Evolutionary conservation across 2,888 invertebrate genomes (phyloP).

Genomic region (Helobdella robusta): DNA sequence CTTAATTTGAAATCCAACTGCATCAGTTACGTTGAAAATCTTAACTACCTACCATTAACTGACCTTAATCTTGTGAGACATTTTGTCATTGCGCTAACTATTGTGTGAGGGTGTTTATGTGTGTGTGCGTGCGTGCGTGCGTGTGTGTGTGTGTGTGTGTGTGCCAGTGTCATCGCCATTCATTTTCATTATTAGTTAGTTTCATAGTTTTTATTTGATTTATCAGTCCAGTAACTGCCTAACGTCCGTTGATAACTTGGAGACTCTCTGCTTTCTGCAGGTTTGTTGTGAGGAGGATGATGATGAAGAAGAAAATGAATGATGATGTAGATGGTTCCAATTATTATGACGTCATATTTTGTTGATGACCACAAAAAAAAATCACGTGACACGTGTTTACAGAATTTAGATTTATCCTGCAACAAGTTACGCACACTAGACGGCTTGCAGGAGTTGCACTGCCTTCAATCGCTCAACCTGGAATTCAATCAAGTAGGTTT

Average conservation of each 20-base stretch:
- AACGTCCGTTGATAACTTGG: background rate
- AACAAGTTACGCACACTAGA: background rate
- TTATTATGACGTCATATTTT: too few relatives aligned
- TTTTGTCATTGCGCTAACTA: background rate
- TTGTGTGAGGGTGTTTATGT: background rate
- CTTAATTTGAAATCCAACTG: background rate
- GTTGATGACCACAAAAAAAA: too few relatives aligned
- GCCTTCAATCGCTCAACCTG: background rate
- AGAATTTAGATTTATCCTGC: conserved; percentile 5
- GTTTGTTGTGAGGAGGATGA: too few relatives aligned
- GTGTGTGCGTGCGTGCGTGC: background rate
- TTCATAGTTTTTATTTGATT: background rate
- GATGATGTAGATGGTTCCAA: too few relatives aligned
- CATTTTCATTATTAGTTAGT: background rate
- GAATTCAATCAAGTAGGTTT: conserved; percentile 10
- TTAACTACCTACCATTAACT: background rate
- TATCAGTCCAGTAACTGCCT: background rate
- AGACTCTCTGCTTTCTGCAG: background rate
- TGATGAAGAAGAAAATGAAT: too few relatives aligned
- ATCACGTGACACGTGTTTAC: too few relatives aligned
- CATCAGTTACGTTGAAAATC: conserved; percentile 6
- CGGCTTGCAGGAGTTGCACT: background rate
- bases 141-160: background rate
- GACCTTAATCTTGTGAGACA: conserved; percentile 12
- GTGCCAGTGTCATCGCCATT: background rate